phyloP scores from a whole-genome alignment of 2,888 invertebrate species.

The Caenorhabditis sp. region DNA sequence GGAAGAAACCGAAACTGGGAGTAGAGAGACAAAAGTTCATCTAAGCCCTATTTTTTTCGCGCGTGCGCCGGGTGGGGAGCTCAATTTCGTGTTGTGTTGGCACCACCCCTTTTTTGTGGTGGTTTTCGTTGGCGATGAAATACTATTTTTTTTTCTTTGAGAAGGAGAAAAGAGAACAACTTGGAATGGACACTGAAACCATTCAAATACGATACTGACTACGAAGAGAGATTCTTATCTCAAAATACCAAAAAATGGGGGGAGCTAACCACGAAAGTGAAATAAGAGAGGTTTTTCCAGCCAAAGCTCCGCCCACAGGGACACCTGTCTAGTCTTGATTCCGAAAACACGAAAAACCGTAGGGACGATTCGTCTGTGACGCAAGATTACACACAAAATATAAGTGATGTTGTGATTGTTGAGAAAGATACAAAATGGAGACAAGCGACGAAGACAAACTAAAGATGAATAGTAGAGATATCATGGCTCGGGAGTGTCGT shows the following conservation, averaged over 20 bases:
- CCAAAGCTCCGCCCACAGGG: too few species aligned
- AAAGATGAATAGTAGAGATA: constrained; percentile 41
- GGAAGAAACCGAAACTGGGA: not conserved
- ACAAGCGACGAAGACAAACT: not conserved
- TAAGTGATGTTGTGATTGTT: constrained; percentile 24
- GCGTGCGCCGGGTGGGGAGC: not conserved
- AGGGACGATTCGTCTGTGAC: too few species aligned
- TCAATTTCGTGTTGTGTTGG: constrained; percentile 43
- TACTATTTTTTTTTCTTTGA: not conserved
- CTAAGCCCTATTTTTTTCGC: constrained; percentile 35
- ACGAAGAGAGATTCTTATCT: too few species aligned
- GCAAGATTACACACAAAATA: not conserved
- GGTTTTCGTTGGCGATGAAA: not conserved
- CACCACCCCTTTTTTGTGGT: constrained; percentile 3
- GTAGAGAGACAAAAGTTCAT: constrained; percentile 48
- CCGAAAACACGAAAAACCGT: too few species aligned
- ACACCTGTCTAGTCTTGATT: too few species aligned
- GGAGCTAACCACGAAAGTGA: too few species aligned
- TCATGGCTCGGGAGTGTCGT: constrained; percentile 13
- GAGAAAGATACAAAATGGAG: constrained; percentile 18
- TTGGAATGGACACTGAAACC: not conserved
- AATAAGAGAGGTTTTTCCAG: too few species aligned
- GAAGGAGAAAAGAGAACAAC: not conserved
- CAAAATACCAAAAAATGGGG: too few species aligned
- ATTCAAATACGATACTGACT: too few species aligned